A percentile compares a stretch with the other conserved stretches of the same genome.
These are phyloP conservation scores for Dyspetes luteomarginatus DNA, from an alignment of 2,888 invertebrate species.

Conservation along the genomic window DNA sequence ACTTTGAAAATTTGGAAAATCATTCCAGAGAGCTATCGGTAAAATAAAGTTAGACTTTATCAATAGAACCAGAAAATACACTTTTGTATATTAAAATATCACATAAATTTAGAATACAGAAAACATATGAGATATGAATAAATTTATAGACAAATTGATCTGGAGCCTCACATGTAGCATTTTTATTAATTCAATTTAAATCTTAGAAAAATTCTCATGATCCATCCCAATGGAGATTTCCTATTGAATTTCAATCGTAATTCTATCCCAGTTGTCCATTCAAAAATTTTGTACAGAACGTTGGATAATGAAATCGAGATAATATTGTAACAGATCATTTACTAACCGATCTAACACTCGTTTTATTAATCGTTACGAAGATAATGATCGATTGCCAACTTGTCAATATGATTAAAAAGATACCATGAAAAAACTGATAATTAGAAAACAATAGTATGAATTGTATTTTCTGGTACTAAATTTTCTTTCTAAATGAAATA, in stretches of 20 bases:
- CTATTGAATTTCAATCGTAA: no score
- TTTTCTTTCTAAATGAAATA: background rate
- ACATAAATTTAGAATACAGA: background rate
- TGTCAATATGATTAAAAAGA: no score
- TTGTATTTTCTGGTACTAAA: conserved; percentile 7
- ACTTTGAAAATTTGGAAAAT: conserved; percentile 65
- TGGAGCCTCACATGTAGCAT: background rate
- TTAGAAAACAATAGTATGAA: background rate
- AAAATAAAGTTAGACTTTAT: background rate
- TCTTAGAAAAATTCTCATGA: conserved; percentile 20
- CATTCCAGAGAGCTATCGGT: conserved; percentile 67
- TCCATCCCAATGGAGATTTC: no score
- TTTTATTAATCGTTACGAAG: no score
- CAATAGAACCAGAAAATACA: background rate
- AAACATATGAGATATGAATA: background rate
- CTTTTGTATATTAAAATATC: background rate
- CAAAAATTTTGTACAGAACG: no score
- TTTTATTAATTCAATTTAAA: background rate
- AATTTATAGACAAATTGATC: background rate
- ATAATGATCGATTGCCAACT: no score
- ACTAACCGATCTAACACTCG: no score
- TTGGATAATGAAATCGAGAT: no score
- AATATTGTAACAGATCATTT: no score
- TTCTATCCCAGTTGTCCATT: no score
- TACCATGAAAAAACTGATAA: no score